Percentiles rank a stretch among this genome's conserved stretches.
Evolutionary conservation across 2,797 vertebrate genomes (phyloP).

Genomic region (Arrhamphus sclerolepis): DNA sequence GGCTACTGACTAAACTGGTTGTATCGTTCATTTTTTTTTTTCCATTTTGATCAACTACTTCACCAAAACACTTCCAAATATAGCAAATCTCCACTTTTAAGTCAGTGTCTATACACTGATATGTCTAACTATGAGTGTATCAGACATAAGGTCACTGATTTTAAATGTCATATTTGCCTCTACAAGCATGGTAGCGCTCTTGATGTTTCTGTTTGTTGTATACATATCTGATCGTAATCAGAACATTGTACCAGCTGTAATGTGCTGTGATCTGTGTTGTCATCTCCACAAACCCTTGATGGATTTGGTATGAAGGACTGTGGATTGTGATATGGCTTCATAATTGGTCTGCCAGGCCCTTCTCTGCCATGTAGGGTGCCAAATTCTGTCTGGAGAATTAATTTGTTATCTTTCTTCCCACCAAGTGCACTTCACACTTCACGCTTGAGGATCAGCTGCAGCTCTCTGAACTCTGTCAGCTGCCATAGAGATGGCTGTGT

Average conservation of each 20-base stretch:
- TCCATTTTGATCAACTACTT: too few species aligned
- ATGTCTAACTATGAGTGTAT: too few species aligned
- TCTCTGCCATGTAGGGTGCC: slow-evolving; percentile 51
- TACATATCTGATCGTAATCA: slow-evolving; percentile 30
- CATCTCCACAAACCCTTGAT: slow-evolving; percentile 52
- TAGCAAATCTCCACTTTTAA: too few species aligned
- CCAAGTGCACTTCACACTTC: slow-evolving; percentile 57
- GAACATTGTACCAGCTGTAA: slow-evolving; percentile 23
- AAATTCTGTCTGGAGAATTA: slow-evolving; percentile 61
- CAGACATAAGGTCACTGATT: too few species aligned
- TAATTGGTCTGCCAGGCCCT: slow-evolving; percentile 58
- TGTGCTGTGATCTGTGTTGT: slow-evolving; percentile 43
- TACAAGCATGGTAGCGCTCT: background rate
- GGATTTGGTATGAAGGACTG: slow-evolving; percentile 42
- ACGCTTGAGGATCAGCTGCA: slow-evolving; percentile 47
- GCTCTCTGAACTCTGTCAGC: slow-evolving; percentile 55
- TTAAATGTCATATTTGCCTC: background rate
- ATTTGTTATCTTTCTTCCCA: slow-evolving; percentile 60
- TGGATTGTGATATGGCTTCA: slow-evolving; percentile 43
- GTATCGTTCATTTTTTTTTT: too few species aligned
- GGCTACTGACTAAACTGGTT: too few species aligned
- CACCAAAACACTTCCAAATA: too few species aligned
- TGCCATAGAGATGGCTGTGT: slow-evolving; percentile 26
- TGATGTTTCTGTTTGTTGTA: slow-evolving; percentile 4
- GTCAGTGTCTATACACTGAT: too few species aligned